Base-by-base conservation (phyloP, 2,888 invertebrate genomes). In the Stenurella melanura region DNA sequence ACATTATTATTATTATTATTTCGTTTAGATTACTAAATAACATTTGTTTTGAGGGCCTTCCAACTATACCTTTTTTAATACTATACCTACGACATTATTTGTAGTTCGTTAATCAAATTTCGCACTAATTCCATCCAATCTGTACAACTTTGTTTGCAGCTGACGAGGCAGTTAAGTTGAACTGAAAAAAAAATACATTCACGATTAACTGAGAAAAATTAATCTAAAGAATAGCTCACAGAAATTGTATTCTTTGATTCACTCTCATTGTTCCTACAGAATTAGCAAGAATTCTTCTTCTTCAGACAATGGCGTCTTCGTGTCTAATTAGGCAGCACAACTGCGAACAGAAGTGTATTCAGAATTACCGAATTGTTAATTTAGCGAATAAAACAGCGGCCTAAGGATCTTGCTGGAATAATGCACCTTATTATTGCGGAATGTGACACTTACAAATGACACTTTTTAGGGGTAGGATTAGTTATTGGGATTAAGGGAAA, bases 341-440 rank as follows among this genome's bases (percentile, higher is more conserved):
- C 73, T 71, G 74, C 73, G 71, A 73, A 76, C 74, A 76, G 76
- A 77, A 76, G 78, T 78, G 72, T 76, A 79, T 79, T 79, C 78
- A 70, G 71, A 73, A 75, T 75, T 78, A 70, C 78, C 71, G 71
- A 72, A 72, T 72, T 72, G 75, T 67, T 69, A 57, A 70, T 70
- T 64, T 54, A 54, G 72, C 71, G 71, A 60, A 71, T 75, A 72
- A 72, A 79, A 77, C 77, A 75, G 77, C 75, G 75, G 77, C 75
- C 79, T 75, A 77, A 75, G 73, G 77, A 72, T 74, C 68, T 68
- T 50, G 68, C 68, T 42, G 54, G 72, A 76, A 72, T 42, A 50
- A 74, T 56, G 66, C 56, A 73, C 60, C 67, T 78, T 78, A 71
- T 78, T 75, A 73, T 78, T 75, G 42, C 67, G 69, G 75, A 72